These are phyloP conservation scores for Strix aluco DNA, from an alignment of 2,113 vertebrate species.

Conservation along the genomic window DNA sequence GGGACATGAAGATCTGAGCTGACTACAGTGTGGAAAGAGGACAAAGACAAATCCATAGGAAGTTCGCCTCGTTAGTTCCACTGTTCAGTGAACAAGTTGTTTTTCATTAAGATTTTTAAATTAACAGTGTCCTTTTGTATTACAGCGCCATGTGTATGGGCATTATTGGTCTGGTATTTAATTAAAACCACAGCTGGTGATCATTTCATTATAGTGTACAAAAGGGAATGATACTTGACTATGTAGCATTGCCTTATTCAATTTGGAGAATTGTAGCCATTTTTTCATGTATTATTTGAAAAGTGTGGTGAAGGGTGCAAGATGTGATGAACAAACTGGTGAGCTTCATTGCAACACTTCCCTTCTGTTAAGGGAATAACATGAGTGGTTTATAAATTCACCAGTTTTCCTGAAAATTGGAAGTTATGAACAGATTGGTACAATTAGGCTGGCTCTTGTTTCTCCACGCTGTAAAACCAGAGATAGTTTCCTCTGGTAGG, in stretches of 20 bases:
- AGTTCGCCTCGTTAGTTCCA: neutral
- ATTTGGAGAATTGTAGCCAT: neutral
- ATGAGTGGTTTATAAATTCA: neutral
- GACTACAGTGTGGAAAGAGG: neutral
- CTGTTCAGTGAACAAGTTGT: neutral
- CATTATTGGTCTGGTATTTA: neutral
- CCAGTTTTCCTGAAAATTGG: neutral
- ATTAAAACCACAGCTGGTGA: slow-evolving; percentile 3
- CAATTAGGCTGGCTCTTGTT: neutral
- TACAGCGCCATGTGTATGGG: neutral
- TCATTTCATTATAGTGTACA: neutral
- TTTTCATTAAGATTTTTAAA: neutral
- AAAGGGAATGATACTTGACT: neutral
- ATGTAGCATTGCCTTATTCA: neutral
- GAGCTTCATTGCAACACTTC: neutral
- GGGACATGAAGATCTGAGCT: neutral
- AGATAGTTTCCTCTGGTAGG: neutral
- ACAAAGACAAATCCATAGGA: neutral
- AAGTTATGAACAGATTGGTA: neutral
- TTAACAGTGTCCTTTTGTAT: neutral
- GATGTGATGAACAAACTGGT: neutral
- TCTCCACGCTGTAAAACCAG: neutral
- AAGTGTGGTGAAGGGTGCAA: neutral
- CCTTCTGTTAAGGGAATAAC: neutral
- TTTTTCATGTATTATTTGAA: neutral